phyloP scores from a whole-genome alignment of 2,888 invertebrate genomes.

The Lepeophtheirus nordmannii region DNA sequence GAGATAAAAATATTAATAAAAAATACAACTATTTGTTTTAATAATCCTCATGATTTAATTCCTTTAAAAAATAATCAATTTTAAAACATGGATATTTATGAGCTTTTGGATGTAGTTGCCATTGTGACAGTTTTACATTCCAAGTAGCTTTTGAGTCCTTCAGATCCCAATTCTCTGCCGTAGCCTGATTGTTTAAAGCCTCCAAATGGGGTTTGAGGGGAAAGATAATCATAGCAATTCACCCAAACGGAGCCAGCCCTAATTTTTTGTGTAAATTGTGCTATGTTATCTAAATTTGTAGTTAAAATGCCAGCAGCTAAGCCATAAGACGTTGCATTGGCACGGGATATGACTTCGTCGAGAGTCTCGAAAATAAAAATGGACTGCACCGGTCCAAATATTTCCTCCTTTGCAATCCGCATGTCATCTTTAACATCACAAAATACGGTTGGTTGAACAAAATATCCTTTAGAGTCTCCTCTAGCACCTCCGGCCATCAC shows the following conservation, averaged over 20 bases:
- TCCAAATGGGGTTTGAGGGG: conserved; percentile 67
- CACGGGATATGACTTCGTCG: conserved; percentile 60
- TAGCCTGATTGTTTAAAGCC: conserved; percentile 74
- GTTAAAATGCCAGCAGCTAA: conserved; percentile 69
- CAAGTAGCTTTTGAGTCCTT: conserved; percentile 57
- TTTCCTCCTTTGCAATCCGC: conserved; percentile 43
- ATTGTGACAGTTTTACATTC: conserved; percentile 62
- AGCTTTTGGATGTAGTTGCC: conserved; percentile 24
- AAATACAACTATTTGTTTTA: neutral
- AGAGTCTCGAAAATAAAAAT: conserved; percentile 63
- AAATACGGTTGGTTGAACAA: conserved; percentile 40
- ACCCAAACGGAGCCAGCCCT: conserved; percentile 70
- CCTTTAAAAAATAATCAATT: neutral
- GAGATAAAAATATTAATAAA: neutral
- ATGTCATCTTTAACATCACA: conserved; percentile 37
- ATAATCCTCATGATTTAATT: neutral
- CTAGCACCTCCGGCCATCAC: conserved; percentile 54
- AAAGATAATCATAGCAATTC: conserved; percentile 53
- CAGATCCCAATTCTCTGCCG: conserved; percentile 48
- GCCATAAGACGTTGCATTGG: conserved; percentile 63
- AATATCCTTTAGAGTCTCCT: conserved; percentile 50
- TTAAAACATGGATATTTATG: conserved; percentile 15
- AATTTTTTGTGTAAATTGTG: conserved; percentile 54
- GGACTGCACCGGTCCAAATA: conserved; percentile 76
- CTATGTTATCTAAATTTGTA: conserved; percentile 56